These are phyloP conservation scores for Conopomorpha cramerella DNA, from an alignment of 1,140 invertebrate species.

Conservation along the genomic window DNA sequence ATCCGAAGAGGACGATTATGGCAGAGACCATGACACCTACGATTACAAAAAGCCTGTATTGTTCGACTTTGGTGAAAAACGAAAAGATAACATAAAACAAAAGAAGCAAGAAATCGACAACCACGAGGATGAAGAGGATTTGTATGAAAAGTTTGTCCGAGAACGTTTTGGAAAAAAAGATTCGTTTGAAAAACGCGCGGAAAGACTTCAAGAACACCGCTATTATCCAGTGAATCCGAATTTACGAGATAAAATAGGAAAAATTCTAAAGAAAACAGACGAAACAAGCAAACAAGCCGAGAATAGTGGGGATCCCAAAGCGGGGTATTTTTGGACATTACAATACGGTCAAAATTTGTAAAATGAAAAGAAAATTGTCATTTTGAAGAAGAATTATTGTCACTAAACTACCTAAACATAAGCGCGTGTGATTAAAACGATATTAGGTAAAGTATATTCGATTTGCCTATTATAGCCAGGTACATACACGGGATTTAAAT, in stretches of 20 bases:
- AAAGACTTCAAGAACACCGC: conserved; percentile 20
- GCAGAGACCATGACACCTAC: conserved; percentile 15
- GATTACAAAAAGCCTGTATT: conserved; percentile 13
- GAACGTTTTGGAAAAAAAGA: conserved; percentile 43
- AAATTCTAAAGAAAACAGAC: conserved; percentile 40
- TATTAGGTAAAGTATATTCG: too few relatives aligned
- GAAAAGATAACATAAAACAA: conserved; percentile 12
- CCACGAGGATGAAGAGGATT: conserved; percentile 24
- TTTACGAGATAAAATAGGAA: conserved; percentile 30
- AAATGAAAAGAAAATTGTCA: conserved; percentile 10
- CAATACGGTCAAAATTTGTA: conserved; percentile 45
- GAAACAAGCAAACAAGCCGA: conserved; percentile 35
- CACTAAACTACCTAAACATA: too few relatives aligned
- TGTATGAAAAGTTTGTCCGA: conserved; percentile 44
- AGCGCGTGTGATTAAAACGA: too few relatives aligned
- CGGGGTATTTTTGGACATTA: conserved; percentile 58
- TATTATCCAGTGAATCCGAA: conserved; percentile 16
- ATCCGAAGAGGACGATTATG: conserved; percentile 10
- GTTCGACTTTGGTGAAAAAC: conserved; percentile 9
- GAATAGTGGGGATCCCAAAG: conserved; percentile 38
- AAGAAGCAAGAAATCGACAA: conserved; percentile 11
- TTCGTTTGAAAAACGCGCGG: conserved; percentile 22
- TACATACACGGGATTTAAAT: not conserved
- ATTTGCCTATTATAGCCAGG: too few relatives aligned
- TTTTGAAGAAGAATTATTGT: too few relatives aligned